Evolutionary conservation across 1,140 invertebrate species (phyloP), one percentile per base, ranked within the genome.

Genomic region (Dinothrombium tinctorium): DNA sequence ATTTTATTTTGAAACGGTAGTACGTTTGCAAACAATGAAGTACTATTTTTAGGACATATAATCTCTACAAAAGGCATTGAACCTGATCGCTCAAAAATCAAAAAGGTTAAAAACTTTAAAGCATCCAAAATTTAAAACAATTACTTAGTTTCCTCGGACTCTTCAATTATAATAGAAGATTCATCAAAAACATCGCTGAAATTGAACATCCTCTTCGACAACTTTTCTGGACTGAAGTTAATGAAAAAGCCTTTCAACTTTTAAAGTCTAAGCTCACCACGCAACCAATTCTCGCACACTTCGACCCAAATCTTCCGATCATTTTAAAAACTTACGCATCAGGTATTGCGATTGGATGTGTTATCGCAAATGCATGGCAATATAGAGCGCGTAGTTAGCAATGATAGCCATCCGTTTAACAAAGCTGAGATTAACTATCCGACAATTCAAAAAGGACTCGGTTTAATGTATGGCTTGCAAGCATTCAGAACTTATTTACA

Each of bases 201-300:
- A 40, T 56, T 19, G 47, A 56, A 24, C 37, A 43, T 15, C 56
- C 55, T 3, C 42, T 62, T 25, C 44, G 50, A 31, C 21, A 49
- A 4, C 41, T 58, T 23, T 24, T 22, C 9, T 50, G 46, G 45
- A 36, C 24, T 12, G 33, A 33, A 11, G 12, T 33, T 21, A 31
- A 42, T 14, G 21, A 50, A 40, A n/a, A 17, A 17, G 42, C 47
- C 7, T 41, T 41, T 33, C 15, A 41, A 7, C 4, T 19, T 12
- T 31, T 41, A 3, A 41, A 41, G 21, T 14, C n/a, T 4, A 9
- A n/a, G 5, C 11, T 41, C 9, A 14, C 21, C 4, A 19, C 6
- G 12, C 4, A 20, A 5, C 28, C 28, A 9, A 19, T 31, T 8
- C 4, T 41, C 3, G 8, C 4, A 9, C 9, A 38, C 9, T 26